phyloP scores from a whole-genome alignment of 2,113 vertebrate species.

The Isichthys henryi region DNA sequence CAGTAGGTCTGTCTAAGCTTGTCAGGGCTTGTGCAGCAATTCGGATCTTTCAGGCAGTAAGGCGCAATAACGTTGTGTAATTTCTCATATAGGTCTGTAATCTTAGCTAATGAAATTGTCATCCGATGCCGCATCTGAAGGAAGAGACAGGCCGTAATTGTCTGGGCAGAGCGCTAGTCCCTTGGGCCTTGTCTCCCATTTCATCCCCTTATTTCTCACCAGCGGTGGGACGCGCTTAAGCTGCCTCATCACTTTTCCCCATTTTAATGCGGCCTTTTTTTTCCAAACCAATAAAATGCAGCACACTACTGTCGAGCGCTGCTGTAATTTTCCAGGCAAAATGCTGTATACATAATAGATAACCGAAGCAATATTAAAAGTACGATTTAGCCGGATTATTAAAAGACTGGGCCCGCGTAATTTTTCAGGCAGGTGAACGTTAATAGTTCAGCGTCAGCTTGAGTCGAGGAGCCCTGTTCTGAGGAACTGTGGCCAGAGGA shows the following conservation, averaged over 20 bases:
- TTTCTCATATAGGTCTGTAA: slow-evolving; percentile 51
- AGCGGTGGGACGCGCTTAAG: slow-evolving; percentile 42
- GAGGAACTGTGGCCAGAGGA: not conserved
- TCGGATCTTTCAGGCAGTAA: slow-evolving; percentile 45
- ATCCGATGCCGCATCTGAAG: slow-evolving; percentile 50
- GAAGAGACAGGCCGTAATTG: slow-evolving; percentile 52
- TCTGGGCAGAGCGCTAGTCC: slow-evolving; percentile 42
- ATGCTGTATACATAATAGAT: slow-evolving; percentile 11
- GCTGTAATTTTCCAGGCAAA: not conserved
- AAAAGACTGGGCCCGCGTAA: not conserved
- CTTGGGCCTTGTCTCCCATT: slow-evolving; percentile 49
- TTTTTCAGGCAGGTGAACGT: not conserved
- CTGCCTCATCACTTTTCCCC: slow-evolving; percentile 45
- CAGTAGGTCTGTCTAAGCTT: slow-evolving; percentile 44
- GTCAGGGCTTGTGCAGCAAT: slow-evolving; percentile 42
- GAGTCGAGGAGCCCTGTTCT: too few species aligned
- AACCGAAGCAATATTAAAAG: not conserved
- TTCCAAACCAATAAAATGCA: slow-evolving; percentile 19
- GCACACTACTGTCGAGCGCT: not conserved
- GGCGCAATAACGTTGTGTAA: slow-evolving; percentile 51
- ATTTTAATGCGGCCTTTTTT: not conserved
- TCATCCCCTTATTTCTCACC: slow-evolving; percentile 52
- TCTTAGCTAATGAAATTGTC: slow-evolving; percentile 65
- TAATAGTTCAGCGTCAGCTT: not conserved
- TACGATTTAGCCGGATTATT: slow-evolving; percentile 12